These are phyloP conservation scores for Alauda arvensis DNA, from an alignment of 2,797 vertebrate genomes.

Conservation along the genomic window DNA sequence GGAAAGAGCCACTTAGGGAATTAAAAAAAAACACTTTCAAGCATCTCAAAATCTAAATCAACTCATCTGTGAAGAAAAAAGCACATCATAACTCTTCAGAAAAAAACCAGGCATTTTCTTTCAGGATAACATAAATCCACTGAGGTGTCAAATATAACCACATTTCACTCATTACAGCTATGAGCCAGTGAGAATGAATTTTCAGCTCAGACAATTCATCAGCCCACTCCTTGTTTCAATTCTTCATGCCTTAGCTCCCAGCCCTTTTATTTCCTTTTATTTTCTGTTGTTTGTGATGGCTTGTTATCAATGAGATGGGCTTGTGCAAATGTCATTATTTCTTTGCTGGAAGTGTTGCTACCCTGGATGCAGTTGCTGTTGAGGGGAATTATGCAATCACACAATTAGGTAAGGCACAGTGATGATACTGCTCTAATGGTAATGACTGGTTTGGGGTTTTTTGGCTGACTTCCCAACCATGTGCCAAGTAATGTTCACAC, in stretches of 20 bases:
- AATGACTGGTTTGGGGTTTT: not conserved
- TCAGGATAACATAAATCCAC: not conserved
- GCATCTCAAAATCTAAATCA: slow-evolving; percentile 21
- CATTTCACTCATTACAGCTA: not conserved
- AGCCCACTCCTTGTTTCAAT: not conserved
- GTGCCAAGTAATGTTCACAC: not conserved
- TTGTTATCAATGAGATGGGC: not conserved
- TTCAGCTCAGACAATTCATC: slow-evolving; percentile 1
- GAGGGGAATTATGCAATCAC: not conserved
- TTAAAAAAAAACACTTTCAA: slow-evolving; percentile 4
- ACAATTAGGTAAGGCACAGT: not conserved
- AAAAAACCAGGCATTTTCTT: not conserved
- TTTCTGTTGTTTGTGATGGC: not conserved
- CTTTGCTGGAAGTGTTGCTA: not conserved
- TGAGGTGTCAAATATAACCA: not conserved
- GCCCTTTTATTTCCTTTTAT: not conserved
- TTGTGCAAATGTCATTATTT: not conserved
- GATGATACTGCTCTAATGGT: not conserved
- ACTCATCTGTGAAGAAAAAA: not conserved
- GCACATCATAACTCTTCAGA: not conserved
- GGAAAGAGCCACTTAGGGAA: not conserved
- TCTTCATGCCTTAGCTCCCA: not conserved
- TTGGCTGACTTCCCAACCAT: not conserved
- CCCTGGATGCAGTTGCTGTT: not conserved
- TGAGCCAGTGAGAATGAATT: not conserved